phyloP scores from a whole-genome alignment of 2,797 vertebrate genomes.

The Sphenopsis melanotis region DNA sequence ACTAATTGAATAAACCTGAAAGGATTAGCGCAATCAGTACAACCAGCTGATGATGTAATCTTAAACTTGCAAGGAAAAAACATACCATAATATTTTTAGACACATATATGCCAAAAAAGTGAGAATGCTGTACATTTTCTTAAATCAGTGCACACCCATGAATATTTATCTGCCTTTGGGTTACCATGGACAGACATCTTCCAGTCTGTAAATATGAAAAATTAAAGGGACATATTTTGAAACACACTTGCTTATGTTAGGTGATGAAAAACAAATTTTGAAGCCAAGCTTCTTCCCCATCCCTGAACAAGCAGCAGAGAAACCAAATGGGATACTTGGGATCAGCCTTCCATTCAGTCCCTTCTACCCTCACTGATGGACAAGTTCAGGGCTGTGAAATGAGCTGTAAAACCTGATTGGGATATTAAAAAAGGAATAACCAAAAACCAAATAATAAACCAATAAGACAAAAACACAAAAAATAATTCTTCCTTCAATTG shows the following conservation, averaged over 20 bases:
- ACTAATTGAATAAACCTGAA: background rate
- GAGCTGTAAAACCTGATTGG: background rate
- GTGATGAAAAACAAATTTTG: background rate
- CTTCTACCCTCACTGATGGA: background rate
- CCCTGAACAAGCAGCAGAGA: accelerated
- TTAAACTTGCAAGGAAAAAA: background rate
- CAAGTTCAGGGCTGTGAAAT: background rate
- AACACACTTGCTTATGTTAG: background rate
- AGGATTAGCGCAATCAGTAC: background rate
- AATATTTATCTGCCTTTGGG: background rate
- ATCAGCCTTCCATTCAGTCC: background rate
- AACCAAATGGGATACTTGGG: background rate
- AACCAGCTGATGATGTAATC: background rate
- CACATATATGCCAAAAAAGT: background rate
- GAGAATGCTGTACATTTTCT: background rate
- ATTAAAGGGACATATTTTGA: background rate
- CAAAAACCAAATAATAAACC: background rate
- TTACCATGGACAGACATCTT: background rate
- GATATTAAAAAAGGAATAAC: background rate
- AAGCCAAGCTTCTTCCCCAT: background rate
- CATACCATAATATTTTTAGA: background rate
- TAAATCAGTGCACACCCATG: background rate
- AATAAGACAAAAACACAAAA: accelerated
- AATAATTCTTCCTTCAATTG: background rate
- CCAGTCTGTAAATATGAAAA: background rate